Conservation (phyloP, 2,113 vertebrate genomes). For the Mus spicilegus region DNA sequence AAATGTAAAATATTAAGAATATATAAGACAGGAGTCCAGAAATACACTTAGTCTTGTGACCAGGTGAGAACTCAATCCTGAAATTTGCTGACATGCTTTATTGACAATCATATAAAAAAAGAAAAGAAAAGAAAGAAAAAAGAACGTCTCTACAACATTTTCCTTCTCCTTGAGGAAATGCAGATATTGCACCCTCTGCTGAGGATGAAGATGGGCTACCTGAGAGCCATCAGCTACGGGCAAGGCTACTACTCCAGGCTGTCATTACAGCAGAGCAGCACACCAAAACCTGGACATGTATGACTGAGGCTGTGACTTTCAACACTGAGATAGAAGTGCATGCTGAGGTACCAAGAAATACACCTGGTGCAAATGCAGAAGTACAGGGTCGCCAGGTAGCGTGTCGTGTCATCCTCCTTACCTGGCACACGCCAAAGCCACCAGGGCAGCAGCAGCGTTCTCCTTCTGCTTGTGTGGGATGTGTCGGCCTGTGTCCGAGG, state of each 20-base stretch:
- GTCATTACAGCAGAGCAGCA: constrained; percentile 31
- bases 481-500: constrained; percentile 86
- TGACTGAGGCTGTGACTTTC: constrained; percentile 1
- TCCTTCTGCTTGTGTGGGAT: constrained; percentile 93
- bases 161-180: background rate
- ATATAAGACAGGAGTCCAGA: constrained; percentile 3
- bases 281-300: background rate
- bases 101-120: background rate
- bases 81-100: background rate
- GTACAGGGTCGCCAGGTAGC: background rate
- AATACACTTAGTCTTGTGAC: constrained; percentile 7
- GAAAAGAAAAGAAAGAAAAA: background rate
- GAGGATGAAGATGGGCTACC: background rate
- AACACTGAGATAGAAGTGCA: constrained; percentile 11
- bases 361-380: background rate
- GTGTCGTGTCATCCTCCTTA: constrained; percentile 81
- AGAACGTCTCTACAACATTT: background rate
- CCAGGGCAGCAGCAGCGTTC: constrained; percentile 97
- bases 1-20: background rate
- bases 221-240: background rate
- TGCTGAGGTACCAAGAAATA: background rate
- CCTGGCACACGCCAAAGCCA: constrained; percentile 98
- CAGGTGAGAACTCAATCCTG: background rate
- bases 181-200: background rate
- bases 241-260: background rate